Base-by-base conservation (phyloP, 1,140 invertebrate species). In the Drosophila baimaii region DNA sequence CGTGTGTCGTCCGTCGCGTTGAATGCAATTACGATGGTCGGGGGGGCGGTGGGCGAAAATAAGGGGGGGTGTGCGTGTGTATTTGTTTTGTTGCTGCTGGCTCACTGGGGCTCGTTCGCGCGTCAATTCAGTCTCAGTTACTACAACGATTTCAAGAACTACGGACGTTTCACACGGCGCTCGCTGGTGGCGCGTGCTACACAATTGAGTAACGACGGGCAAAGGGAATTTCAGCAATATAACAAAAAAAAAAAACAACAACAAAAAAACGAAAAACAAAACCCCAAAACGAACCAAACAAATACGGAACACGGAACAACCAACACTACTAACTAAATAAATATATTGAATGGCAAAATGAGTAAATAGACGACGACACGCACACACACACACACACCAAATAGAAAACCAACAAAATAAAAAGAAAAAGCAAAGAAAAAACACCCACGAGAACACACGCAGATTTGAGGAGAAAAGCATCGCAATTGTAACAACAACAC, bases 91-190 rank as follows among this genome's bases (percentile, higher is more conserved):
- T 69, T 82, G 74, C 58, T 78, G 79, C 58, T 78, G 79, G 33
- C 46, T 62, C 66, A 77, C 33, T 81, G 54, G 37, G 61, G 41
- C 59, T 63, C 62, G 79, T 83, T 83, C 75, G 80, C 80, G 70
- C 80, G 80, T 83, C 80, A 79, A 83, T 76, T 79, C 71, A 75
- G 75, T 77, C 46, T 77, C 64, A 81, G 79, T 81, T 81, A 84
- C 76, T 79, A 79, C 77, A 84, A 83, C 81, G 80, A 83, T 76
- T 83, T 83, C 81, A 84, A 84, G 72, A 83, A 74, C 81, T 68
- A 66, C 81, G 81, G 81, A 79, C 80, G 81, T 68, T 72, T 44
- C 49, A 65, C 72, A 77, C 81, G 69, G 79, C 80, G 80, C 81
- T 59, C 58, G 70, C 59, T 81, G 58, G 70, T 76, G 47, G 70